phyloP scores from a whole-genome alignment of 1,140 invertebrate genomes.

The Musca domestica region DNA sequence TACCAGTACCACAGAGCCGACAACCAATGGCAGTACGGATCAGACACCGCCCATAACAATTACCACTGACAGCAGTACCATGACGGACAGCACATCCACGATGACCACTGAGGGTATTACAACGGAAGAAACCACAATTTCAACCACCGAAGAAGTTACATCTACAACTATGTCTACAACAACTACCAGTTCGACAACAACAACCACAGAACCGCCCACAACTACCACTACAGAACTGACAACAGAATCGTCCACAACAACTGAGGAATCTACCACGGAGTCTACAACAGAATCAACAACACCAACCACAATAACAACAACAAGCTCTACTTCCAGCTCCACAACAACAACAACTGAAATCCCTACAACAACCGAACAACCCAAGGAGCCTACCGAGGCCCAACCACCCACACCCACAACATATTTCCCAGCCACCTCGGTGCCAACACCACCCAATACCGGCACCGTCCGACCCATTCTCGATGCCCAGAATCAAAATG shows the following conservation, averaged over 20 bases:
- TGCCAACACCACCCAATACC: slow-evolving; percentile 40
- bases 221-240: slow-evolving; percentile 5
- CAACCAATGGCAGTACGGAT: slow-evolving; percentile 28
- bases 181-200: slow-evolving; percentile 12
- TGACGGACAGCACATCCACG: too few relatives aligned
- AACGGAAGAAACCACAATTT: slow-evolving; percentile 31
- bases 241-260: background rate
- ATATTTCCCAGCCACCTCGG: slow-evolving; percentile 33
- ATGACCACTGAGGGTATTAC: slow-evolving; percentile 31
- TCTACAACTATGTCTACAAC: slow-evolving; percentile 1
- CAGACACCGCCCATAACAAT: slow-evolving; percentile 30
- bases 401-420: slow-evolving; percentile 40
- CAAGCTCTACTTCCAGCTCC: slow-evolving; percentile 28
- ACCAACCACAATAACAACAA: background rate
- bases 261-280: background rate
- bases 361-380: background rate
- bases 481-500: background rate
- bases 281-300: background rate
- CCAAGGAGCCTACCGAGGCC: background rate
- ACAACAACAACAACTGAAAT: background rate
- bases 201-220: background rate
- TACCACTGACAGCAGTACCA: background rate
- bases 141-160: slow-evolving; percentile 24
- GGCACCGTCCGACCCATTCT: slow-evolving; percentile 10
- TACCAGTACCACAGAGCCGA: too few relatives aligned